Percentiles rank a stretch among this genome's conserved stretches.
Conservation (phyloP, 2,888 invertebrate species). For the Cephus rjabovi region DNA sequence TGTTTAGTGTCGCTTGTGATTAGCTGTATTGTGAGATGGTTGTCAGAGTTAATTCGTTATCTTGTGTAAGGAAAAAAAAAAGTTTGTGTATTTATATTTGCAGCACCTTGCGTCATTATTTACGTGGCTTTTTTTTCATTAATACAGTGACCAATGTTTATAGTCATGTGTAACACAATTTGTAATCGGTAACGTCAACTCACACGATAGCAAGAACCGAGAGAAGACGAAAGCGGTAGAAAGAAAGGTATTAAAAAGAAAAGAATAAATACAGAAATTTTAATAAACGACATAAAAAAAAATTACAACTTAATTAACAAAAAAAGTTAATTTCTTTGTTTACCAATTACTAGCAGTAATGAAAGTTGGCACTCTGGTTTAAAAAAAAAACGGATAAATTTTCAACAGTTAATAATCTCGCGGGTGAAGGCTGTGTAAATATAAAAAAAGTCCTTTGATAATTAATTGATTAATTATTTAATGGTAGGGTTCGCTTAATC, state of each 20-base stretch:
- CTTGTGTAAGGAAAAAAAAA: background rate
- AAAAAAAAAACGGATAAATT: no score
- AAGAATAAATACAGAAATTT: background rate
- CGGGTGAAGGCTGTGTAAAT: no score
- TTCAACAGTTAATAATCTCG: no score
- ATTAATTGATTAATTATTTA: no score
- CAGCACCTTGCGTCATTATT: background rate
- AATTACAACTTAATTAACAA: no score
- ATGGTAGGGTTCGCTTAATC: no score
- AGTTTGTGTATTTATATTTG: background rate
- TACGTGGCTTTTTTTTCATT: background rate
- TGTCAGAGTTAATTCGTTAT: background rate
- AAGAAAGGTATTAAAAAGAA: background rate
- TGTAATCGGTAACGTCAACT: background rate
- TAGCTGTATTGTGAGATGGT: background rate
- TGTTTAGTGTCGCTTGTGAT: background rate
- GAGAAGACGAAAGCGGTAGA: no score
- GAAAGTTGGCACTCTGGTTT: background rate
- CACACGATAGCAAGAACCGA: no score
- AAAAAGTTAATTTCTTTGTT: background rate
- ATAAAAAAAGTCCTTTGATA: no score
- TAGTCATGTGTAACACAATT: background rate
- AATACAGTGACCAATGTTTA: background rate
- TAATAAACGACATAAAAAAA: background rate
- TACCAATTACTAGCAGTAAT: background rate